Conservation (phyloP, 2,113 vertebrate genomes). For the Corythornis cristatus region DNA sequence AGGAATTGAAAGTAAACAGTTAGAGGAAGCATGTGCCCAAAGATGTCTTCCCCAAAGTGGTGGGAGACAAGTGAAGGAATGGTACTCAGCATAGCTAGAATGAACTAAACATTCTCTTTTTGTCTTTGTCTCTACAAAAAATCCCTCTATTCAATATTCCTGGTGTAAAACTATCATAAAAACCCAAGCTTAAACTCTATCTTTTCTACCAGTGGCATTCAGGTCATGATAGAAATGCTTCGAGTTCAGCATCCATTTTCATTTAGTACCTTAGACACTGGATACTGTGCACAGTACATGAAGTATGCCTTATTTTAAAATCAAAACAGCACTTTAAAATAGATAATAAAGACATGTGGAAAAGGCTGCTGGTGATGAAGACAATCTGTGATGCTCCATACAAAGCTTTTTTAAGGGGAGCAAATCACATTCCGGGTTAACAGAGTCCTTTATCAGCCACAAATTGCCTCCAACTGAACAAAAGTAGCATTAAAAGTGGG, state of each 20-base stretch:
- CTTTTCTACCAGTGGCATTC: background rate
- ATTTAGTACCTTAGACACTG: background rate
- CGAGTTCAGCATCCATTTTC: background rate
- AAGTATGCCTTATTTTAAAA: background rate
- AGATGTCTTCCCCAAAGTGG: background rate
- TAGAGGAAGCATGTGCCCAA: background rate
- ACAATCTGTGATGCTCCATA: background rate
- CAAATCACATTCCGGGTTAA: background rate
- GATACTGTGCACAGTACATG: background rate
- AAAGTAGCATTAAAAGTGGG: background rate
- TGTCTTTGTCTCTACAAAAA: background rate
- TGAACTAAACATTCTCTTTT: background rate
- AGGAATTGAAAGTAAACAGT: background rate
- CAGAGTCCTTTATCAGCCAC: background rate
- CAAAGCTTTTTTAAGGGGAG: background rate
- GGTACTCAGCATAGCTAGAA: background rate
- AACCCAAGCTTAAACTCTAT: background rate
- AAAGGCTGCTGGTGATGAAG: background rate
- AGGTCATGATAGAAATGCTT: background rate
- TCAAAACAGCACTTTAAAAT: background rate
- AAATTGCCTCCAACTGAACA: slow-evolving; percentile 41
- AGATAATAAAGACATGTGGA: background rate
- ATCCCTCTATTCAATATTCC: background rate
- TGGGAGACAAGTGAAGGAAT: background rate
- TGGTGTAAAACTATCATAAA: background rate